Conservation (phyloP, 2,113 vertebrate genomes). For the Sinocyclocheilus anshuiensis region DNA sequence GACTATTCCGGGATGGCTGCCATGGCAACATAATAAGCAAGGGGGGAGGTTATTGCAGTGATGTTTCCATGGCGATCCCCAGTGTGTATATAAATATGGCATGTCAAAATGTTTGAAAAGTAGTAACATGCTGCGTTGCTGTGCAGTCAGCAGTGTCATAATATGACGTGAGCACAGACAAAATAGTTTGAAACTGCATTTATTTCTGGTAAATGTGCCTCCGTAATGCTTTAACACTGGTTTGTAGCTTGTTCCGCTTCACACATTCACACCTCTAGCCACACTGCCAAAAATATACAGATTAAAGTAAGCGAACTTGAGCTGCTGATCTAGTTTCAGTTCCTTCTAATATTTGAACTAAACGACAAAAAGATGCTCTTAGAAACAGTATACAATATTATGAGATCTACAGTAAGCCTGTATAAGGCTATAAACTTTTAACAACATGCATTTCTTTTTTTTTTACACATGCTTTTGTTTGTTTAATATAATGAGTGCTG, state of each 20-base stretch:
- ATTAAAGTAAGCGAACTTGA: background rate
- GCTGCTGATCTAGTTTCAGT: background rate
- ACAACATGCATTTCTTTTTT: too few relatives aligned
- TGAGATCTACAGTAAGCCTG: background rate
- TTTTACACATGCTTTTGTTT: background rate
- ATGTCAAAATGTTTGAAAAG: conserved; percentile 65
- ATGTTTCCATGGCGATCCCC: conserved; percentile 77
- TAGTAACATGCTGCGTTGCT: conserved; percentile 45
- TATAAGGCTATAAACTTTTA: background rate
- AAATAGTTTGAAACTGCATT: background rate
- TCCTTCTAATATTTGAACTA: background rate
- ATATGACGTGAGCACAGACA: background rate
- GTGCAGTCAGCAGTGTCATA: background rate
- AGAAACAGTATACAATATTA: background rate
- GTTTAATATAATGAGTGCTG: background rate
- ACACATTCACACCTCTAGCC: conserved; percentile 59
- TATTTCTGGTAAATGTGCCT: background rate
- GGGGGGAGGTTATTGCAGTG: conserved; percentile 70
- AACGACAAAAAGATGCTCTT: background rate
- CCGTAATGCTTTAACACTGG: background rate
- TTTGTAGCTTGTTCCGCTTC: conserved; percentile 27
- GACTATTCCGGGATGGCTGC: conserved; percentile 82
- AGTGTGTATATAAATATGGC: conserved; percentile 76
- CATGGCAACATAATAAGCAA: conserved; percentile 82
- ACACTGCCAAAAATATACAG: conserved; percentile 2